Evolutionary conservation across 2,113 vertebrate genomes (phyloP).

Genomic region (Arothron firmamentum): DNA sequence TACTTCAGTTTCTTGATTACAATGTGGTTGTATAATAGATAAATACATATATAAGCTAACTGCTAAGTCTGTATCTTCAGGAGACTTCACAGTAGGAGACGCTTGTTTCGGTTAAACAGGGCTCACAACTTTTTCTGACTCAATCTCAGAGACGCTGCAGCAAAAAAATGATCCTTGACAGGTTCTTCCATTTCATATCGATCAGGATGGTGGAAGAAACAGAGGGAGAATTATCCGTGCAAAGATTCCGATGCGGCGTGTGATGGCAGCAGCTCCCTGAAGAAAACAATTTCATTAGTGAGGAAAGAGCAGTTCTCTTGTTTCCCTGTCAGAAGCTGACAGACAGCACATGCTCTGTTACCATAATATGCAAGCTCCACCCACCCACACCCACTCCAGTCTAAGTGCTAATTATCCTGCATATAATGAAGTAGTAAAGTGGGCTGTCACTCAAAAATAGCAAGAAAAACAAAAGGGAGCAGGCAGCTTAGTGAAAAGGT

Average conservation of each 20-base stretch:
- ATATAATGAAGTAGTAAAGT: constrained; percentile 43
- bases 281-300: constrained; percentile 40
- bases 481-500: constrained; percentile 11
- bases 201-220: constrained; percentile 4
- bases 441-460: constrained; percentile 36
- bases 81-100: constrained; percentile 19
- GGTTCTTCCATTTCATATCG: constrained; percentile 18
- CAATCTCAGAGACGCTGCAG: background rate
- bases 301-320: constrained; percentile 16
- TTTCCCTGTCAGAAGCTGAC: constrained; percentile 40
- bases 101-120: constrained; percentile 23
- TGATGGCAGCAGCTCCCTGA: constrained; percentile 12
- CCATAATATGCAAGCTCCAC: constrained; percentile 32
- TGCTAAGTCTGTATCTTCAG: constrained; percentile 34
- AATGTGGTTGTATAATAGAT: constrained; percentile 31
- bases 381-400: constrained; percentile 21
- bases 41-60: constrained; percentile 45
- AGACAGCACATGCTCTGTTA: constrained; percentile 22
- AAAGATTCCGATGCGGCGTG: constrained; percentile 15
- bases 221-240: constrained; percentile 10
- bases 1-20: background rate
- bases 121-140: constrained; percentile 25
- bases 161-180: constrained; percentile 7
- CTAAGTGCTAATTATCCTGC: constrained; percentile 38
- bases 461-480: constrained; percentile 20